Base-by-base conservation (phyloP, 1,140 invertebrate genomes). In the Zaprionus camerounensis region DNA sequence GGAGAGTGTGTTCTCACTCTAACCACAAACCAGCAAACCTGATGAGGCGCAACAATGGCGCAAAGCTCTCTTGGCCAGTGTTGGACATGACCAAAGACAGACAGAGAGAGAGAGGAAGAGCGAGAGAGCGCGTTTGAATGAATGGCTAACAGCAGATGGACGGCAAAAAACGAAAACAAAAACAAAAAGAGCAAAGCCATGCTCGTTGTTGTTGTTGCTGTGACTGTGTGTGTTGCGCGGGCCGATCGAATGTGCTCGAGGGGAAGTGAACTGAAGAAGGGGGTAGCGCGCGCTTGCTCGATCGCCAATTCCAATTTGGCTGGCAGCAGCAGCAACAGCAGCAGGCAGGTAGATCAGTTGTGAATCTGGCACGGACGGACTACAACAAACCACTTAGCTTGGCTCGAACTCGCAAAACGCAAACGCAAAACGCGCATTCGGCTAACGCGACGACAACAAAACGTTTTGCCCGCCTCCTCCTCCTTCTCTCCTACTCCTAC, bases 341-440 rank as follows among this genome's bases (percentile, higher is more conserved):
- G 63, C 79, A 82, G 84, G 84, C 83, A 88, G 84, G 84, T 88
- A 88, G 84, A 88, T 88, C 84, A 88, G 84, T 88, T 88, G 85
- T 88, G 84, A 88, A 88, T 90, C 85, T 88, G 84, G 85, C 85
- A 78, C 78, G 79, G 78, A 70, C 78, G 70, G 78, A 82, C 81
- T 62, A 82, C 78, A 88, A 88, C 84, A 88, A 88, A 88, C 75
- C 74, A 90, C 71, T 86, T 87, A 78, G 83, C 80, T 88, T 82
- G 84, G 77, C 74, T 72, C 72, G 80, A 85, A 63, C 17, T 51
- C 46, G 46, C 46, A 51, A 46, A 46, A 46, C n/a, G 41, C 41
- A 44, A 44, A 44, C 38, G 15, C 15, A 41, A 44, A 72, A 67
- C 58, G 41, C 61, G 63, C 62, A 71, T 28, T 53, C 55, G 65